Base-by-base conservation (phyloP, 1,140 invertebrate species). In the Drosophila dunni region DNA sequence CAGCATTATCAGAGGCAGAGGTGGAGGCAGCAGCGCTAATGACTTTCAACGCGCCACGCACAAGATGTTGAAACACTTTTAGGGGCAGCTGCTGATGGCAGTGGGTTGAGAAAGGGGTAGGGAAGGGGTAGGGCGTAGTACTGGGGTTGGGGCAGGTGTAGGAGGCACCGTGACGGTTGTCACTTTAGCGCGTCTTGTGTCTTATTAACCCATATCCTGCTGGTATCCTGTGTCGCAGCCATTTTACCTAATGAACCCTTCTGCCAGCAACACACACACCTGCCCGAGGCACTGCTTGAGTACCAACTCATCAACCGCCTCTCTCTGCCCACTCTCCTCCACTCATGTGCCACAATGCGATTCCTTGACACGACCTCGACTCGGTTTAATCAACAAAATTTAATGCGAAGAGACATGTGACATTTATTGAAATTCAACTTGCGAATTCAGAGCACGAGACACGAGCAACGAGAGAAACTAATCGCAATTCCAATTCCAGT, bases 151-250 rank as follows among this genome's bases (percentile, higher is more conserved):
- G 24, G 24, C 5, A 29, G 8, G 24, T 6, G n/a, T 4, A 10
- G 45, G 33, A 17, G 36, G 8, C 36, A 44, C 38, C 20, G 44
- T 62, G 58, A 44, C 63, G 60, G 45, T 71, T 76, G 73, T 58
- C 73, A 76, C 68, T 65, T 71, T 72, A 45, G 67, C 68, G 68
- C 73, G 67, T 71, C 61, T 71, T 75, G 71, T 79, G 79, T 81
- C 84, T 89, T 89, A 88, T 88, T 88, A 88, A 88, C 83, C 83
- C 83, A 88, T 68, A 89, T 88, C 81, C 73, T 64, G 73, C 65
- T 64, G 70, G 63, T 66, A 73, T 67, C 63, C 63, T 58, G 76
- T 61, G 54, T 78, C 71, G 60, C 68, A 65, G 66, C 63, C 82
- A 65, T 74, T 56, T 66, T 56, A 80, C 79, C 77, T 88, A 88